Percentiles rank a stretch among this genome's conserved stretches.
Evolutionary conservation across 1,140 invertebrate species (phyloP).

Genomic region (Platorchestia sp.): DNA sequence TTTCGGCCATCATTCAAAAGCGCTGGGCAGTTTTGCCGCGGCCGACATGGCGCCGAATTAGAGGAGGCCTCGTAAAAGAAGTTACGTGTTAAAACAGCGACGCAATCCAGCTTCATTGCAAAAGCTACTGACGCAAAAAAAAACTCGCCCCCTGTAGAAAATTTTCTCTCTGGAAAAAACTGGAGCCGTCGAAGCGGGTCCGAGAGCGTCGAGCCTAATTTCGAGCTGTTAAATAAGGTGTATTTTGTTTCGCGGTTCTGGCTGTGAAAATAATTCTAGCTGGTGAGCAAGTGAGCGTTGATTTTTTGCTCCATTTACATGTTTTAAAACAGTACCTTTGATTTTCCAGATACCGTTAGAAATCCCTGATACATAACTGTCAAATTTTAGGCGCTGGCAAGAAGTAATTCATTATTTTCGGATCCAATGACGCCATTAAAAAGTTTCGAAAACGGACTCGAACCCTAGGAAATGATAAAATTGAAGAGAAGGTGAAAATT

Average conservation of each 20-base stretch:
- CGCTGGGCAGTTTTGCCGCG: background rate
- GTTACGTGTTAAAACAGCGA: constrained; percentile 47
- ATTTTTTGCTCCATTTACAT: too few species aligned
- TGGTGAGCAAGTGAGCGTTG: too few species aligned
- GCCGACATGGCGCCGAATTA: background rate
- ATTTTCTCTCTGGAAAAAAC: background rate
- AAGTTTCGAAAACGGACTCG: too few species aligned
- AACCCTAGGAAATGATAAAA: too few species aligned
- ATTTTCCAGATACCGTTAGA: too few species aligned
- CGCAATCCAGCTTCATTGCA: constrained; percentile 1
- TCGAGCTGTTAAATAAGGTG: background rate
- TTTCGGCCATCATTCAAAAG: background rate
- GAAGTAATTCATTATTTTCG: too few species aligned
- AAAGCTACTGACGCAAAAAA: background rate
- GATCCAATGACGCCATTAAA: too few species aligned
- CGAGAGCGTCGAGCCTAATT: background rate
- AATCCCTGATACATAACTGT: too few species aligned
- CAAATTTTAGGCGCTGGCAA: too few species aligned
- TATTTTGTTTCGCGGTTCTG: background rate
- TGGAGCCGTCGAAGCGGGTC: background rate
- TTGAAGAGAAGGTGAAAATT: too few species aligned
- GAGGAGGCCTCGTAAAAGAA: constrained; percentile 25
- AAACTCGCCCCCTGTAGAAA: background rate
- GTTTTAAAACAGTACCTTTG: too few species aligned
- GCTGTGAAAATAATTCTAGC: too few species aligned